Evolutionary conservation across 2,797 vertebrate species (phyloP).

Genomic region (Cirrhinus molitorella): DNA sequence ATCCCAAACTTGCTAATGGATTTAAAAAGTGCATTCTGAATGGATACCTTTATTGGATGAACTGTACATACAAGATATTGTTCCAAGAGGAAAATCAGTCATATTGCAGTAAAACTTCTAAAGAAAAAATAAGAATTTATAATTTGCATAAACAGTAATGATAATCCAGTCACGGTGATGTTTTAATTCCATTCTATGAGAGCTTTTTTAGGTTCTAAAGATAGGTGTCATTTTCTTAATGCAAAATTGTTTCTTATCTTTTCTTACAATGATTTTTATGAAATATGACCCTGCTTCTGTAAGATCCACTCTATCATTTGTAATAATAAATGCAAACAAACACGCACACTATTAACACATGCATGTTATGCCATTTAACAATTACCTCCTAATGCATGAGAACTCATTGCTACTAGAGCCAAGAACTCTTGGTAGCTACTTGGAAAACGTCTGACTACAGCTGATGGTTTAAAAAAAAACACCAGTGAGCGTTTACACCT

Average conservation of each 20-base stretch:
- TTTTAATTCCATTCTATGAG: neutral
- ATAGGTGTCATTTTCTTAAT: neutral
- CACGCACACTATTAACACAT: neutral
- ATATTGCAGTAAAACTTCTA: neutral
- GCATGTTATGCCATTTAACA: conserved; percentile 2
- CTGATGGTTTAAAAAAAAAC: conserved; percentile 41
- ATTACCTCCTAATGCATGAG: neutral
- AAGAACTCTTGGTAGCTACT: neutral
- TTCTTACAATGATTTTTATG: neutral
- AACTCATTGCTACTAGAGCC: neutral
- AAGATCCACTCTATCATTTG: neutral
- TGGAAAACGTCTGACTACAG: conserved; percentile 8
- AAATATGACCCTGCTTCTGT: neutral
- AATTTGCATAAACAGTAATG: neutral
- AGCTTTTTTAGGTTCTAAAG: neutral
- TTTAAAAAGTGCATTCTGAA: neutral
- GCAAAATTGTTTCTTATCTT: neutral
- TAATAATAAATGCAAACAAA: conserved; percentile 8
- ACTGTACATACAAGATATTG: too few relatives aligned
- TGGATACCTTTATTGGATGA: neutral
- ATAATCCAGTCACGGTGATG: neutral
- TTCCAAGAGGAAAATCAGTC: neutral
- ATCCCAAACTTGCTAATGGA: neutral
- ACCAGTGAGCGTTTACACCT: conserved; percentile 30
- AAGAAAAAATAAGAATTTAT: neutral